Conservation (phyloP, 2,113 vertebrate genomes). For the Cryptotis parvus region DNA sequence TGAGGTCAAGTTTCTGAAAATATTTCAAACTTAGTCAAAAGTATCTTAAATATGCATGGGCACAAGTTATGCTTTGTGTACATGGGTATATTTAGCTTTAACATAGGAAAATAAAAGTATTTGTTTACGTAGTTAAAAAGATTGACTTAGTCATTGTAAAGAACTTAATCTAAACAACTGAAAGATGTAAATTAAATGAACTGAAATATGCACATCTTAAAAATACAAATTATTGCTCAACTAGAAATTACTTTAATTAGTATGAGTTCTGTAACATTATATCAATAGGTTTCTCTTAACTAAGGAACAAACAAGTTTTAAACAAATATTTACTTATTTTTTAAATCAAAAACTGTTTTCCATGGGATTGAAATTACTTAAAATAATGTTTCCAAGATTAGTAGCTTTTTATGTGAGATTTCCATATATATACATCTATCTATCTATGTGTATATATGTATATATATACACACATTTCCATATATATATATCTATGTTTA, state of each 20-base stretch:
- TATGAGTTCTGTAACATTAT: too few species aligned
- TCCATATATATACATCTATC: too few species aligned
- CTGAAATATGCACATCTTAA: background rate
- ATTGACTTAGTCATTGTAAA: slow-evolving; percentile 29
- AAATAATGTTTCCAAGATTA: slow-evolving; percentile 27
- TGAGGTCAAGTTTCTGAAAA: slow-evolving; percentile 69
- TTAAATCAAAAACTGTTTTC: background rate
- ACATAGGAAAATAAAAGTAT: slow-evolving; percentile 27
- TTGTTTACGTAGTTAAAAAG: slow-evolving; percentile 13
- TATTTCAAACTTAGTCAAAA: slow-evolving; percentile 79
- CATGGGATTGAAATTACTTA: slow-evolving; percentile 14
- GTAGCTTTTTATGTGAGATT: slow-evolving; percentile 26
- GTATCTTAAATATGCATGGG: background rate
- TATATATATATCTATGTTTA: too few species aligned
- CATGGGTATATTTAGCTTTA: background rate
- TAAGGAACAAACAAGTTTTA: background rate
- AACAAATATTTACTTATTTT: too few species aligned
- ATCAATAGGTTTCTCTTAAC: too few species aligned
- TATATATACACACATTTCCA: too few species aligned
- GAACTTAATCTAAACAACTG: too few species aligned
- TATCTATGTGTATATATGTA: too few species aligned
- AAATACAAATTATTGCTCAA: background rate
- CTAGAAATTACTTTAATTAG: too few species aligned
- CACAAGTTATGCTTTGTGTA: background rate
- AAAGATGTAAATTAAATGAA: slow-evolving; percentile 9